phyloP scores from a whole-genome alignment of 2,113 vertebrate genomes.

The Mus pahari region DNA sequence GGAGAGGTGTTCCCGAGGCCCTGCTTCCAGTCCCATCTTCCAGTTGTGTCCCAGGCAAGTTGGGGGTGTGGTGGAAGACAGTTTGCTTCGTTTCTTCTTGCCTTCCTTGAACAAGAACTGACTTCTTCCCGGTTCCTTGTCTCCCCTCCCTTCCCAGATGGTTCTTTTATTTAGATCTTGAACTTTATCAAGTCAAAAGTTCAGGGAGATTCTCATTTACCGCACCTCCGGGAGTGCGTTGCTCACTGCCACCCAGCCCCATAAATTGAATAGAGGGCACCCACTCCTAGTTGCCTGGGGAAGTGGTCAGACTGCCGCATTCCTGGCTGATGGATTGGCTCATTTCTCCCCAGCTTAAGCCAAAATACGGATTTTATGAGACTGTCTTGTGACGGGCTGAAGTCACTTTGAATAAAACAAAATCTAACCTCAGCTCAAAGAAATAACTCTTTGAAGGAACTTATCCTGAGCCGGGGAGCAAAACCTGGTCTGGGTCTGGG shows the following conservation, averaged over 20 bases:
- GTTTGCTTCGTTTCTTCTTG: background rate
- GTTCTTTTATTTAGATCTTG: constrained; percentile 76
- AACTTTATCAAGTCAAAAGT: constrained; percentile 76
- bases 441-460: constrained; percentile 77
- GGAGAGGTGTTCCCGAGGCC: constrained; percentile 27
- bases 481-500: constrained; percentile 58
- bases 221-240: constrained; percentile 74
- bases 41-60: background rate
- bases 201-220: constrained; percentile 83
- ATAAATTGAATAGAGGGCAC: constrained; percentile 88
- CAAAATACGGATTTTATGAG: constrained; percentile 87
- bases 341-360: constrained; percentile 84
- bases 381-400: constrained; percentile 85
- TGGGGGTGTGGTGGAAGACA: background rate
- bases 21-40: constrained; percentile 34
- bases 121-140: background rate
- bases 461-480: constrained; percentile 55
- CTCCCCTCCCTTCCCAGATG: background rate
- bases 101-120: background rate
- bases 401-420: constrained; percentile 85
- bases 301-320: constrained; percentile 88
- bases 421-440: constrained; percentile 80
- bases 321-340: constrained; percentile 88
- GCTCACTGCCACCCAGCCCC: constrained; percentile 78
- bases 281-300: constrained; percentile 86